Evolutionary conservation across 2,888 invertebrate genomes (phyloP).

Genomic region (Agrotis exclamationis): DNA sequence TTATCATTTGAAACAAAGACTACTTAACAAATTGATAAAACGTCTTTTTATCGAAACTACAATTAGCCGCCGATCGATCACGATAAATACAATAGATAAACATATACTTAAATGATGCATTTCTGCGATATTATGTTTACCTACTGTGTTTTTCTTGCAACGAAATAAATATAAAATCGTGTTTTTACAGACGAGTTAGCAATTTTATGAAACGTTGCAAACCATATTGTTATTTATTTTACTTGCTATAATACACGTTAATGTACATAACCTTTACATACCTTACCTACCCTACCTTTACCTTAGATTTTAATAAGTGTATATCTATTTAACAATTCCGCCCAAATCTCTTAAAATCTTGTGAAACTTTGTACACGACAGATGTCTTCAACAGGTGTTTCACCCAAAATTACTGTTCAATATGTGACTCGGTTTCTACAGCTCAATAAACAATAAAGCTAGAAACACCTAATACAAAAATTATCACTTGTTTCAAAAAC

Average conservation of each 20-base stretch:
- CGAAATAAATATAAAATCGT: slow-evolving; percentile 14
- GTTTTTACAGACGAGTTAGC: background rate
- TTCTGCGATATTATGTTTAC: slow-evolving; percentile 13
- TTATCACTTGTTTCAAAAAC: slow-evolving; percentile 29
- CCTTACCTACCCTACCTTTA: too few relatives aligned
- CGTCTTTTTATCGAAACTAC: slow-evolving; percentile 39
- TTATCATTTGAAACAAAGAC: slow-evolving; percentile 37
- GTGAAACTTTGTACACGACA: slow-evolving; percentile 11
- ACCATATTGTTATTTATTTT: slow-evolving; percentile 1
- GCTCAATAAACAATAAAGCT: slow-evolving; percentile 8
- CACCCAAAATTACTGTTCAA: slow-evolving; percentile 10
- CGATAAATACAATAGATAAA: slow-evolving; percentile 49
- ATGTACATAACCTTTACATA: background rate
- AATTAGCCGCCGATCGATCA: slow-evolving; percentile 57
- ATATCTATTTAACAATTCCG: background rate
- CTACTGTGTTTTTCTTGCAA: slow-evolving; percentile 5
- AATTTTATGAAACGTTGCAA: slow-evolving; percentile 1
- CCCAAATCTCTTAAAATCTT: background rate
- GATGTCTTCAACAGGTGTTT: slow-evolving; percentile 31
- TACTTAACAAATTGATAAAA: slow-evolving; percentile 32
- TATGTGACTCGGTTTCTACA: slow-evolving; percentile 3
- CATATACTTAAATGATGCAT: slow-evolving; percentile 42
- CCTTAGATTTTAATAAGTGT: background rate
- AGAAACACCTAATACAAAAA: slow-evolving; percentile 17
- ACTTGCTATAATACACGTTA: background rate